Evolutionary conservation across 2,888 invertebrate species (phyloP).

Genomic region (Chouioia cunea): DNA sequence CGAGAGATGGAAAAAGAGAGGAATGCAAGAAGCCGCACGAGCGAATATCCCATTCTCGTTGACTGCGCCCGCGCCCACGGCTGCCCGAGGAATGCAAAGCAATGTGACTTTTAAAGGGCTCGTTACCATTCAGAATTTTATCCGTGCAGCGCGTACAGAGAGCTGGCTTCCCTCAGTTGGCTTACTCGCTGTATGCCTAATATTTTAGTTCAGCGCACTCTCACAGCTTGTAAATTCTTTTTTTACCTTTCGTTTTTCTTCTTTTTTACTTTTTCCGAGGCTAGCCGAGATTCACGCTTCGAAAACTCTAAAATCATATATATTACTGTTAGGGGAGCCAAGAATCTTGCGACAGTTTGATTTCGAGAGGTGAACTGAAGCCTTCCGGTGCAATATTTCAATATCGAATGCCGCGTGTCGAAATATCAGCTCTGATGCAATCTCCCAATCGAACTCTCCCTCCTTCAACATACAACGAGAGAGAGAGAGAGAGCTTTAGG

Average conservation of each 20-base stretch:
- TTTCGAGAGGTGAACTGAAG: too few species aligned
- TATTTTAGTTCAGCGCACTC: not conserved
- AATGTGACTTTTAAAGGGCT: slow-evolving; percentile 53
- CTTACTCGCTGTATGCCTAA: too few species aligned
- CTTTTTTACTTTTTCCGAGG: too few species aligned
- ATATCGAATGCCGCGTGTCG: too few species aligned
- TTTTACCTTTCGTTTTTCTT: not conserved
- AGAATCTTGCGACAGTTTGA: too few species aligned
- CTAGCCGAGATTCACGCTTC: not conserved
- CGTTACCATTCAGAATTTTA: slow-evolving; percentile 51
- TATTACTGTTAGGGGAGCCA: too few species aligned
- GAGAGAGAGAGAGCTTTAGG: slow-evolving; percentile 42
- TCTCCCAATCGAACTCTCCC: too few species aligned
- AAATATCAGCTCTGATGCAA: too few species aligned
- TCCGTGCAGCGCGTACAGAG: slow-evolving; percentile 43
- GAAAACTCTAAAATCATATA: slow-evolving; percentile 17
- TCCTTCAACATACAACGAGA: too few species aligned
- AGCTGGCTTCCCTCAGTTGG: too few species aligned
- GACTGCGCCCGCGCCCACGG: not conserved
- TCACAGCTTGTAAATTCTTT: not conserved
- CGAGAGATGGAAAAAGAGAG: slow-evolving; percentile 8
- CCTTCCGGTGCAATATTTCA: too few species aligned
- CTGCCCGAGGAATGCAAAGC: slow-evolving; percentile 50
- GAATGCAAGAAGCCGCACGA: slow-evolving; percentile 37
- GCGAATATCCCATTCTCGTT: slow-evolving; percentile 49